Base-by-base conservation (phyloP, 2,888 invertebrate genomes). In the Bombylius major region DNA sequence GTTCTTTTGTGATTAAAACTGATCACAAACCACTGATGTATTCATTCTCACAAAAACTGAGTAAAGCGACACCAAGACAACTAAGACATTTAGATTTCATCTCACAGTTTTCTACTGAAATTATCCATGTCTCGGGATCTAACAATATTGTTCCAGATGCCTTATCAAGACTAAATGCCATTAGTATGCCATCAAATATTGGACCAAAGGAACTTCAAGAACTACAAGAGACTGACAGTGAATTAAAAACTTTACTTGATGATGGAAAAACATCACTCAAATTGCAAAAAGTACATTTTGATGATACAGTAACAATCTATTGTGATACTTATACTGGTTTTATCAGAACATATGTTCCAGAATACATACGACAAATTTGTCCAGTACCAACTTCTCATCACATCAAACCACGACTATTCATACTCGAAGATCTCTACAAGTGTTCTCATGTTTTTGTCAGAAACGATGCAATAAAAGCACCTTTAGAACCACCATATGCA, bases 401-500 rank as follows among this genome's bases (percentile, higher is more conserved):
- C 44, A 36, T 31, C 33, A 50, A 55, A 45, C 8, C 36, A 12
- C 23, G 36, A 50, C n/a, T 44, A n/a, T 50, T 55, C 39, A 45
- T 51, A 5, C 36, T 50, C 1, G 51, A 50, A 31, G 51, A 51
- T n/a, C 23, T 55, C 11, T 36, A 51, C 47, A 51, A n/a, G 23
- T 50, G 46, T 14, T 47, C 51, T 23, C 45, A 50, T 23, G 45
- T 34, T 5, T 46, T n/a, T 11, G 13, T 54, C 34, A 33, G 49
- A 45, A 33, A 39, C 2, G 54, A 54, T 44, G 4, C 45, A 9
- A 45, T 49, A 3, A 49, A 54, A 50, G 33, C 34, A 5, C 51
- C 50, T n/a, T 36, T 55, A 31, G 50, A 50, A 34, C 50, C 50
- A 50, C 50, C 54, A 31, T 55, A 55, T 33, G 5, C 48, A 33